Percentiles rank a stretch among this genome's conserved stretches.
These are phyloP conservation scores for Spinus olivaceus DNA, from an alignment of 2,797 vertebrate genomes.

Conservation along the genomic window DNA sequence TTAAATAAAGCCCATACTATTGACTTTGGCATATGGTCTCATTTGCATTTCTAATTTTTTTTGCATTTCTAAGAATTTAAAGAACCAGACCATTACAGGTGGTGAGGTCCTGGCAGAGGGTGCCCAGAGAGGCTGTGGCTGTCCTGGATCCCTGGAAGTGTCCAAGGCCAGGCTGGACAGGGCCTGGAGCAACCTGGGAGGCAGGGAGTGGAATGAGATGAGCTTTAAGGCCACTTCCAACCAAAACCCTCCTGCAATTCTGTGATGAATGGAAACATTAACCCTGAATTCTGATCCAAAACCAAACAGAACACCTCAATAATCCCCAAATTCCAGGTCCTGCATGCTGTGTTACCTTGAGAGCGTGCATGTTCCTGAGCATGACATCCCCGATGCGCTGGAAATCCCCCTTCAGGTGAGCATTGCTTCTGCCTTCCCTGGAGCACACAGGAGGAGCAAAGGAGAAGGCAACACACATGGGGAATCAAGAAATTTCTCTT, in stretches of 20 bases:
- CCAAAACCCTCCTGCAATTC: neutral
- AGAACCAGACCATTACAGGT: fast-evolving
- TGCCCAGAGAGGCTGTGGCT: neutral
- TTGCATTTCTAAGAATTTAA: neutral
- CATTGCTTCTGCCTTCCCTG: constrained; percentile 88
- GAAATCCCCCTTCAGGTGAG: constrained; percentile 81
- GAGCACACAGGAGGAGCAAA: neutral
- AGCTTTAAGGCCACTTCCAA: neutral
- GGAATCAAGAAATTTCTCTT: neutral
- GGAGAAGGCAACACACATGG: fast-evolving
- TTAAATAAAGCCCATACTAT: neutral
- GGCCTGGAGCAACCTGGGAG: neutral
- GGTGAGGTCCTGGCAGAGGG: fast-evolving
- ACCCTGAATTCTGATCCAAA: neutral
- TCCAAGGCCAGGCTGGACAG: fast-evolving
- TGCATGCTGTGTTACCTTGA: constrained; percentile 81
- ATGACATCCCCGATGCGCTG: constrained; percentile 93
- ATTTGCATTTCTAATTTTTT: neutral
- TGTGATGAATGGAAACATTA: neutral
- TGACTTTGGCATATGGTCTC: neutral
- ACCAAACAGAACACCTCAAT: too few relatives aligned
- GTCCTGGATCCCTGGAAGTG: neutral
- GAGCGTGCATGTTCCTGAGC: constrained; percentile 86
- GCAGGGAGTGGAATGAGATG: fast-evolving
- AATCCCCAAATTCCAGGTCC: fast-evolving